Conservation (phyloP, 1,140 invertebrate genomes). For the Formica selysi region DNA sequence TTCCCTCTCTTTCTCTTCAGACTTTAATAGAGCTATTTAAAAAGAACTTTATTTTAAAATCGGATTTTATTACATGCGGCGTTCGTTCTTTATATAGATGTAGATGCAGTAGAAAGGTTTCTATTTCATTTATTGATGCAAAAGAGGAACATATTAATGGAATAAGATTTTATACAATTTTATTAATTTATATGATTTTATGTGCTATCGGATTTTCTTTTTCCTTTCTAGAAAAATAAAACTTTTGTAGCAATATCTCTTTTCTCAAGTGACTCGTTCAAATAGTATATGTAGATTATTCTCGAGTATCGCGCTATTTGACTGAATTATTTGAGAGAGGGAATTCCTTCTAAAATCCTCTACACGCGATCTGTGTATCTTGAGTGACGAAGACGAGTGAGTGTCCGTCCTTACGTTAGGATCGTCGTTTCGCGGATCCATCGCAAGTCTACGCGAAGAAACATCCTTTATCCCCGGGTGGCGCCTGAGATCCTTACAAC, state of each 20-base stretch:
- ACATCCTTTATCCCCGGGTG: slow-evolving; percentile 63
- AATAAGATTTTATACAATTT: not conserved
- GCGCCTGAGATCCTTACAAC: slow-evolving; percentile 64
- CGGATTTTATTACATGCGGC: not conserved
- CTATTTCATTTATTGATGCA: not conserved
- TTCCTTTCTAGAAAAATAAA: not conserved
- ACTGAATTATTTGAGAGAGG: not conserved
- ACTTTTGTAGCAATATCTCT: not conserved
- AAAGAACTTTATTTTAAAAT: not conserved
- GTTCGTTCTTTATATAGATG: not conserved
- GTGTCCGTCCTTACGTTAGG: slow-evolving; percentile 50
- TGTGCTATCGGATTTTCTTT: not conserved
- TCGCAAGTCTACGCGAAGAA: slow-evolving; percentile 37
- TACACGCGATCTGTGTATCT: slow-evolving; percentile 40
- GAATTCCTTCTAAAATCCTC: slow-evolving; percentile 24
- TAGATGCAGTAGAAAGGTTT: not conserved
- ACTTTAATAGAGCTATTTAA: not conserved
- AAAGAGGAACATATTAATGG: too few species aligned
- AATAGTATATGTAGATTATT: slow-evolving; percentile 39
- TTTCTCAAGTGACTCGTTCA: slow-evolving; percentile 7
- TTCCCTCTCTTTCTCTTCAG: too few species aligned
- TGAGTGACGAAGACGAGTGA: slow-evolving; percentile 31
- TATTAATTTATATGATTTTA: not conserved
- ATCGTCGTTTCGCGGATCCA: slow-evolving; percentile 37
- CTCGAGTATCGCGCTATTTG: slow-evolving; percentile 42